Conservation (phyloP, 2,797 vertebrate genomes). For the Siniperca undulata region DNA sequence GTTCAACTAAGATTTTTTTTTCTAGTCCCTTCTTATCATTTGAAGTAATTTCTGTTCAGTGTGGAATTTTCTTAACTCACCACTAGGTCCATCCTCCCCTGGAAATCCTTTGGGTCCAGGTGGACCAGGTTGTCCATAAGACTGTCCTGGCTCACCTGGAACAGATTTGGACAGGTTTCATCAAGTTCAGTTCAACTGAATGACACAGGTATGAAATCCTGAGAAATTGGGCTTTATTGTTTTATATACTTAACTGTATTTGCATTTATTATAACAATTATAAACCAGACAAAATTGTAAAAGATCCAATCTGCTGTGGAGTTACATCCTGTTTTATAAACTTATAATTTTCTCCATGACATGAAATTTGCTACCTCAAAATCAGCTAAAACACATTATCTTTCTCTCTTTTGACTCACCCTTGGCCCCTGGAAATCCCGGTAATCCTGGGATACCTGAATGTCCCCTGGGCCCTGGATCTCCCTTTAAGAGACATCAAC, state of each 20-base stretch:
- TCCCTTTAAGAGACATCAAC: conserved; percentile 59
- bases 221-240: not conserved
- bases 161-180: conserved; percentile 28
- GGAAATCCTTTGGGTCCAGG: conserved; percentile 69
- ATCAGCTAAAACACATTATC: not conserved
- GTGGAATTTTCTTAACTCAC: conserved; percentile 46
- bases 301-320: not conserved
- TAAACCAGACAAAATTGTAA: not conserved
- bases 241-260: not conserved
- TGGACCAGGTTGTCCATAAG: conserved; percentile 61
- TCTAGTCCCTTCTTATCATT: not conserved
- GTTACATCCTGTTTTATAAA: conserved; percentile 6
- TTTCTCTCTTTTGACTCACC: conserved; percentile 60
- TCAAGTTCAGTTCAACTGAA: conserved; percentile 4
- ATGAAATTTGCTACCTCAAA: not conserved
- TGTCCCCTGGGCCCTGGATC: conserved; percentile 59
- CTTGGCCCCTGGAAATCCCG: conserved; percentile 67
- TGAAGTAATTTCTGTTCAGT: not conserved
- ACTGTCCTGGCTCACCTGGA: conserved; percentile 68
- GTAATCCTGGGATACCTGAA: conserved; percentile 51
- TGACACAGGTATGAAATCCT: not conserved
- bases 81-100: conserved; percentile 47
- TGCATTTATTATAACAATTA: not conserved
- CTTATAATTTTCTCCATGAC: not conserved
- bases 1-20: not conserved